Base-by-base conservation (phyloP, 2,113 vertebrate species). In the Lasiurus cinereus region DNA sequence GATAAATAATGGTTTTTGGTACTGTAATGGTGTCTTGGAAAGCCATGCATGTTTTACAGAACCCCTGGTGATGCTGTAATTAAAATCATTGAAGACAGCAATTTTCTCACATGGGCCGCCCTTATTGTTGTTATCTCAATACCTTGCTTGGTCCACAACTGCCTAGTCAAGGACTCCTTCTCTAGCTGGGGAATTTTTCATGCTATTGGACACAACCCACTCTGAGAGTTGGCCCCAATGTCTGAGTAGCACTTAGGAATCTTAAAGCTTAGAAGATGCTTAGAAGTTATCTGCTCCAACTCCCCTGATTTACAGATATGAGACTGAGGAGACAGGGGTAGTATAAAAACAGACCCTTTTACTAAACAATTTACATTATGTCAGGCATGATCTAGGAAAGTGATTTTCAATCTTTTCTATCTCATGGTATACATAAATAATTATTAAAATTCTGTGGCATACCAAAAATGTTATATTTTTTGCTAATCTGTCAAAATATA, bases 31-130 rank as follows among this genome's bases (percentile, higher is more conserved):
- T 52, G 43, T 87, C 50, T 33, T 64, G 8, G 74, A 78, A 93
- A 79, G 64, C 13, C 29, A 14, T 56, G 24, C 27, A 13, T 92
- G 29, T 21, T 83, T 59, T 69, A 91, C 19, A 91, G 79, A 36
- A n/a, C 2, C 9, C 64, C 22, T 18, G 12, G 13, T 24, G 72
- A 54, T 52, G 36, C 33, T 82, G 31, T 48, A 88, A 93, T 66
- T 70, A 72, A 95, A 94, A n/a, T 54, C 50, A 39, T 12, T n/a
- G 46, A 84, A 67, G 83, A 84, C 31, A 66, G 36, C 70, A 21
- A 5, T 21, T 48, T 69, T 43, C 43, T 62, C n/a, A 27, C 64
- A 33, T 2, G 31, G 78, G 52, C 36, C 24, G 8, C 22, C 8
- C 64, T 69, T 33, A 54, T 16, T 11, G 22, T 29, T 43, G 13